Percentiles rank a stretch among this genome's conserved stretches.
Evolutionary conservation across 2,797 vertebrate species (phyloP).

Genomic region (Ambastaia sidthimunki): DNA sequence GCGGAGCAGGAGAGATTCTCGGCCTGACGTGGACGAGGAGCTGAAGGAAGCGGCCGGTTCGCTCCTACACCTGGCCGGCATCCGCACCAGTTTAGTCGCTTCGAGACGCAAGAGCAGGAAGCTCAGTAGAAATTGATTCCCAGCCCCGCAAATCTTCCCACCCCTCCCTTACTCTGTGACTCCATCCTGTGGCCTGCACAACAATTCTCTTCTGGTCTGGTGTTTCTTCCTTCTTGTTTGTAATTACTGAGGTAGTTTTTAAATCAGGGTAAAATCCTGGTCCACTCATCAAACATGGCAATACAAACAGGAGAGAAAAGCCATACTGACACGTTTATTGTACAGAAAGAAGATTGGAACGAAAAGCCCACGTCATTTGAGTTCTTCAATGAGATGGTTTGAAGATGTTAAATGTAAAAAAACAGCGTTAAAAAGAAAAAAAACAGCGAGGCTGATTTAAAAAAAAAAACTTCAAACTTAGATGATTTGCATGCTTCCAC

Average conservation of each 20-base stretch:
- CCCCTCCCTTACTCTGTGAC: slow-evolving; percentile 64
- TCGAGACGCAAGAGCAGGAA: slow-evolving; percentile 95
- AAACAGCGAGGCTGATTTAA: neutral
- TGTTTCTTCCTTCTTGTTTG: slow-evolving; percentile 63
- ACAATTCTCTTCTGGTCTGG: slow-evolving; percentile 56
- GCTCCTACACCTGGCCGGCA: slow-evolving; percentile 95
- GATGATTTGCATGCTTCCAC: slow-evolving; percentile 85
- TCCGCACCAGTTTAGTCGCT: slow-evolving; percentile 88
- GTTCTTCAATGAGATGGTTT: slow-evolving; percentile 33
- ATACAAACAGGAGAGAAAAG: slow-evolving; percentile 97
- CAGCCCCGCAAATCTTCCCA: slow-evolving; percentile 71
- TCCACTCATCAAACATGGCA: slow-evolving; percentile 82
- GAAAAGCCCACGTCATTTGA: slow-evolving; percentile 28
- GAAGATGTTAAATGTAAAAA: slow-evolving; percentile 5
- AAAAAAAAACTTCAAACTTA: slow-evolving; percentile 69
- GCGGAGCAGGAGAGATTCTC: slow-evolving; percentile 80
- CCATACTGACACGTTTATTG: slow-evolving; percentile 90
- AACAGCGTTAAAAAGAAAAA: too few relatives aligned
- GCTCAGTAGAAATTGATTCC: slow-evolving; percentile 87
- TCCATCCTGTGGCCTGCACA: slow-evolving; percentile 48
- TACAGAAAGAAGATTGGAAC: slow-evolving; percentile 46
- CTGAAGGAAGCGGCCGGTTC: slow-evolving; percentile 97
- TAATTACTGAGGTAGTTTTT: slow-evolving; percentile 68
- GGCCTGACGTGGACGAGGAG: slow-evolving; percentile 95
- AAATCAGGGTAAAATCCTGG: slow-evolving; percentile 64